A percentile compares a stretch with the other conserved stretches of the same genome.
phyloP scores from a whole-genome alignment of 2,113 vertebrate genomes.

The Leptodactylus fuscus region DNA sequence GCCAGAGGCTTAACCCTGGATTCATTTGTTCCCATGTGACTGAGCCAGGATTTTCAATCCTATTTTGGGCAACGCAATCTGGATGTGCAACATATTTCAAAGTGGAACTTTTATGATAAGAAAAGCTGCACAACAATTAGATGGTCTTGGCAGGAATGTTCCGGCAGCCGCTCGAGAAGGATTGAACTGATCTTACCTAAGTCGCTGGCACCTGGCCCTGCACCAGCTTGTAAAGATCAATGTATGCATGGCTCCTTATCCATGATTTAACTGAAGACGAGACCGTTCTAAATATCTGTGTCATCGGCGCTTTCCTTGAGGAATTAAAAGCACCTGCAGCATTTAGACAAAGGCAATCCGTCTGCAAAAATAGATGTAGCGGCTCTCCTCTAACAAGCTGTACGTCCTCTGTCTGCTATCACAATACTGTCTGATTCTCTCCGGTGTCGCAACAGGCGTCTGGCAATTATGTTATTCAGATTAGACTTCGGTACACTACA shows the following conservation, averaged over 20 bases:
- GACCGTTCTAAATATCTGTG: conserved; percentile 27
- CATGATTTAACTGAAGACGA: conserved; percentile 36
- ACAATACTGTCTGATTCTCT: conserved; percentile 30
- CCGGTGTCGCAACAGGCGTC: not conserved
- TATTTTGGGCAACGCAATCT: conserved; percentile 30
- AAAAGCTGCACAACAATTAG: conserved; percentile 35
- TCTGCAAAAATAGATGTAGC: conserved; percentile 31
- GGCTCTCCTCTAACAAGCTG: not conserved
- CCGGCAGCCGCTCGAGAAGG: conserved; percentile 6
- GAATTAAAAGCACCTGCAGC: conserved; percentile 23
- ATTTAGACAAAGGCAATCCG: conserved; percentile 26
- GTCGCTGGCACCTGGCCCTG: conserved; percentile 1
- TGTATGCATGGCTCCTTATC: conserved; percentile 24
- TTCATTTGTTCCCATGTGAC: conserved; percentile 3
- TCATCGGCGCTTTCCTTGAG: conserved; percentile 19
- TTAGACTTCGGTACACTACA: not conserved
- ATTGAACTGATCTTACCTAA: conserved; percentile 16
- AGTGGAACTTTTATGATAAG: conserved; percentile 40
- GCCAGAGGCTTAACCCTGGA: conserved; percentile 31
- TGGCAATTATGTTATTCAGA: conserved; percentile 18
- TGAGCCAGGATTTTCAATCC: conserved; percentile 29
- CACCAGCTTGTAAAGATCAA: conserved; percentile 46
- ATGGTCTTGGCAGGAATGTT: conserved; percentile 33
- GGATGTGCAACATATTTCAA: conserved; percentile 20
- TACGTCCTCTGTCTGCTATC: not conserved